Conservation (phyloP, 2,797 vertebrate genomes). For the Hypotaenidia philippensis region DNA sequence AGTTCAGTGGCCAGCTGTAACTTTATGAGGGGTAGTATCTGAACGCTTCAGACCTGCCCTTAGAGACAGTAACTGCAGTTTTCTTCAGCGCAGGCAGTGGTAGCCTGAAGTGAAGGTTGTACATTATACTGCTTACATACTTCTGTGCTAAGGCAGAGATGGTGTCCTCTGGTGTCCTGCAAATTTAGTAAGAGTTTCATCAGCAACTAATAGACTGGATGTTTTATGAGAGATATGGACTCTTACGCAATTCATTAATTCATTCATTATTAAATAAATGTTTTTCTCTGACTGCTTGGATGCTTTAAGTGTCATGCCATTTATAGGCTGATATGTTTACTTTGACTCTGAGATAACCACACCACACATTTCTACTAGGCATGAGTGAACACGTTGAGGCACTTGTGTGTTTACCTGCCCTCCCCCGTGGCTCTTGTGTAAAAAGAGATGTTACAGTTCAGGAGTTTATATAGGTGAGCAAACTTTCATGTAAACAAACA, state of each 20-base stretch:
- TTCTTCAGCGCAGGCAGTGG: neutral
- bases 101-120: neutral
- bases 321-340: neutral
- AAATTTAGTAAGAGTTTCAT: neutral
- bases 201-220: neutral
- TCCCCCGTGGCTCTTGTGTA: neutral
- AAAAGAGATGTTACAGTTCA: neutral
- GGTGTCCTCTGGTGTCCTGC: neutral
- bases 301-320: neutral
- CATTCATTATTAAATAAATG: neutral
- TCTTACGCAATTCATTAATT: neutral
- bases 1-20: neutral
- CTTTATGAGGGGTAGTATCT: neutral
- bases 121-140: neutral
- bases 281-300: neutral
- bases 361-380: neutral
- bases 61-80: neutral
- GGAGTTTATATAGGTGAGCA: neutral
- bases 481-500: slow-evolving; percentile 24
- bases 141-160: neutral
- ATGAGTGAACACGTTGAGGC: neutral
- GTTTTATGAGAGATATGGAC: neutral
- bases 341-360: neutral
- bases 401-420: neutral
- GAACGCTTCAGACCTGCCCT: neutral